Evolutionary conservation across 2,797 vertebrate species (phyloP), one percentile per base, ranked within the genome.

Genomic region (Muscicapa striata): DNA sequence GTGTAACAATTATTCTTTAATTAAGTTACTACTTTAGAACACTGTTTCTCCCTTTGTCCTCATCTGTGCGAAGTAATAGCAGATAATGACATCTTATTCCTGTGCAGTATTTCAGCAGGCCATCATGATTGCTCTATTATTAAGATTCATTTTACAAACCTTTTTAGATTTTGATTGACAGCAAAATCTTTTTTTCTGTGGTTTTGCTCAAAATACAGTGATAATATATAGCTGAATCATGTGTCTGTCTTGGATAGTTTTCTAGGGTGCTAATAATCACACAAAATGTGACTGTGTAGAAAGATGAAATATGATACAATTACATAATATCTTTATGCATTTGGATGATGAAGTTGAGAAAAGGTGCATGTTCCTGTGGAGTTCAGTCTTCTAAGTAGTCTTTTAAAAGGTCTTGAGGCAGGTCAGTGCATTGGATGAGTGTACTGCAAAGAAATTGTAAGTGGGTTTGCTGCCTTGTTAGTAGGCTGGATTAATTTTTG

Each of bases 141-240:
- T 92, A 61, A 62, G 46, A 54, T 92, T 68, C 5, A 61, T 82
- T 83, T 94, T 70, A 32, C 45, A 59, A 90, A 76, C 22, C 48
- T 52, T 87, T 80, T 80, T 38, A 63, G 43, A 40, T 93, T 91
- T 41, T 92, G 78, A 84, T 61, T 88, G 86, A 74, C 40, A 84
- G 64, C 15, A 75, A 75, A 79, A 45, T 63, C 24, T 79, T 51
- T 46, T 49, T 79, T 84, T 62, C 40, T 80, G n/a, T 27, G 52
- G 17, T 82, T 95, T 89, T 76, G 15, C 64, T 94, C 14, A 64
- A 78, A 94, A 77, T 57, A 36, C 76, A 70, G 59, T 74, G 13
- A 45, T 81, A 36, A 52, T 40, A 64, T 49, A 12, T 57, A 77
- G 61, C 58, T 87, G 80, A 79, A 88, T 38, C 6, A 1, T 30